These are phyloP conservation scores for Xenopus petersii DNA, from an alignment of 2,797 vertebrate species.

Conservation along the genomic window DNA sequence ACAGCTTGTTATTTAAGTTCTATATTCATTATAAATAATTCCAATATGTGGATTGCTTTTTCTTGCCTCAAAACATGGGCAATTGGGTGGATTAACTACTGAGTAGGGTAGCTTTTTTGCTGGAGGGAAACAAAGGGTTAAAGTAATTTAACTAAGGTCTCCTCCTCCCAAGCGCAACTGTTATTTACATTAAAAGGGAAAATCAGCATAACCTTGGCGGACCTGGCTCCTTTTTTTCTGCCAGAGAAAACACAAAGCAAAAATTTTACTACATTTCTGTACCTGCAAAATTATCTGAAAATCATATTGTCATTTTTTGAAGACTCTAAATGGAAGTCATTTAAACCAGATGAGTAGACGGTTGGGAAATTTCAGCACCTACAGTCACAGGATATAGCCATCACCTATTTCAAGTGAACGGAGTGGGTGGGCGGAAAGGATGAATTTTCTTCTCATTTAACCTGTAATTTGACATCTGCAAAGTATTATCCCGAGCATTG, in stretches of 20 bases:
- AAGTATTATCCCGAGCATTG: constrained; percentile 84
- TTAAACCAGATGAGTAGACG: constrained; percentile 70
- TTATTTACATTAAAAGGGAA: constrained; percentile 63
- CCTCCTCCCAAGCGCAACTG: constrained; percentile 55
- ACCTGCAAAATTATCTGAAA: constrained; percentile 66
- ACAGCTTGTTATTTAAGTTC: too few species aligned
- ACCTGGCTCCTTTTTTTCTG: constrained; percentile 54
- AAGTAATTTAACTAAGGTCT: constrained; percentile 55
- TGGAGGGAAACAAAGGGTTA: constrained; percentile 54
- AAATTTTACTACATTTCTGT: constrained; percentile 55
- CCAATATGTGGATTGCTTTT: too few species aligned
- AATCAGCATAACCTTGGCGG: constrained; percentile 56
- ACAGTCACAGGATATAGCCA: constrained; percentile 68
- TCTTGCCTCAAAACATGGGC: too few species aligned
- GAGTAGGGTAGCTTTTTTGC: too few species aligned
- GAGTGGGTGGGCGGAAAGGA: constrained; percentile 87
- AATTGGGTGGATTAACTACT: too few species aligned
- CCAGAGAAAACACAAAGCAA: constrained; percentile 65
- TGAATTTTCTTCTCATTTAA: constrained; percentile 70
- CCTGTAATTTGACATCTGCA: constrained; percentile 88
- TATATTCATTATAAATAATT: too few species aligned
- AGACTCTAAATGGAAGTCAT: constrained; percentile 72
- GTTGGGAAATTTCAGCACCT: constrained; percentile 50
- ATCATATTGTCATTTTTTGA: constrained; percentile 66
- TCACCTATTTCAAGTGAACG: constrained; percentile 77